Evolutionary conservation across 2,113 vertebrate genomes (phyloP).

Genomic region (Ctenodactylus gundi): DNA sequence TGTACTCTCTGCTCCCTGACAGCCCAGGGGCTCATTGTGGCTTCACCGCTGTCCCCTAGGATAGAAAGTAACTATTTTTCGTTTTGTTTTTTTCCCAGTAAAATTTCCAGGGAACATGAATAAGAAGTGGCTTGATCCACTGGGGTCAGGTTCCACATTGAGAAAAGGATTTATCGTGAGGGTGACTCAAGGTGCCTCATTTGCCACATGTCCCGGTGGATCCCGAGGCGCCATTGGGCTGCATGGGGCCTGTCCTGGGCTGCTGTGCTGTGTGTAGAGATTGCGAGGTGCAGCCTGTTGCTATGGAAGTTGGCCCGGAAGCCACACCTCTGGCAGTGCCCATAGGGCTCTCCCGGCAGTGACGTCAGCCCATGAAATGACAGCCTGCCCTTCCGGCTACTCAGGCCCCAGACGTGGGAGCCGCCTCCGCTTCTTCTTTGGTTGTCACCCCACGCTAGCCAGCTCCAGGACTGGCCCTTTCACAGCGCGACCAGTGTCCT

Average conservation of each 20-base stretch:
- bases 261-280: no score
- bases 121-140: background rate
- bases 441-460: background rate
- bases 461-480: background rate
- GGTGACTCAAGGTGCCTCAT: background rate
- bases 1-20: accelerated
- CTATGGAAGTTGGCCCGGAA: no score
- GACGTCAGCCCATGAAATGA: background rate
- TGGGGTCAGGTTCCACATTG: no score
- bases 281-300: no score
- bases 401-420: background rate
- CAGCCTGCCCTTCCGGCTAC: background rate
- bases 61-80: no score
- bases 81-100: no score
- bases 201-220: background rate
- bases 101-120: background rate
- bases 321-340: no score
- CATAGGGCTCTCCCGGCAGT: no score
- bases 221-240: background rate
- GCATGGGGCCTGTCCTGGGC: accelerated
- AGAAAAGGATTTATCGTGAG: no score
- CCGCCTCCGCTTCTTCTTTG: background rate
- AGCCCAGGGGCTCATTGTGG: no score
- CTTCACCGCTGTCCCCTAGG: background rate
- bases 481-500: background rate